phyloP scores from a whole-genome alignment of 2,888 invertebrate genomes.

The Pammene fasciana region DNA sequence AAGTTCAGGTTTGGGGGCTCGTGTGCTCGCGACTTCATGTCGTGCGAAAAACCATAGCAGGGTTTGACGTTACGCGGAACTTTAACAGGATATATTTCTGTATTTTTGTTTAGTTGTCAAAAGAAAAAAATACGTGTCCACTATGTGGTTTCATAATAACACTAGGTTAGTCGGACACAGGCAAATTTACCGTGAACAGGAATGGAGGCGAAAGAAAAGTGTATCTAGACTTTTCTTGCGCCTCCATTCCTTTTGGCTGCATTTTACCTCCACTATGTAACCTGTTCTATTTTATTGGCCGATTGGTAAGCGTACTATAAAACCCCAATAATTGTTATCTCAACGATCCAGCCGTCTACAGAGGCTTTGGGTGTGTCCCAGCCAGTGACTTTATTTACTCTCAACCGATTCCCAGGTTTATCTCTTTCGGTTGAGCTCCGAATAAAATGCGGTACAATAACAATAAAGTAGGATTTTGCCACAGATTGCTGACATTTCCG shows the following conservation, averaged over 20 bases:
- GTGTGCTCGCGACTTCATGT: too few species aligned
- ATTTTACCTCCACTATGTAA: slow-evolving; percentile 44
- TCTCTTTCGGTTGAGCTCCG: slow-evolving; percentile 66
- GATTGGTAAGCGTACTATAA: slow-evolving; percentile 59
- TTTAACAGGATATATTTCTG: too few species aligned
- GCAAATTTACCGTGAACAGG: background rate
- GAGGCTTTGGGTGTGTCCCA: slow-evolving; percentile 53
- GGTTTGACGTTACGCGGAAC: too few species aligned
- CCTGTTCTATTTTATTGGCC: slow-evolving; percentile 53
- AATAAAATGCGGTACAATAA: slow-evolving; percentile 77
- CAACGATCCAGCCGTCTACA: slow-evolving; percentile 60
- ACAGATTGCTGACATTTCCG: slow-evolving; percentile 78
- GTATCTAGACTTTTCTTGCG: slow-evolving; percentile 9
- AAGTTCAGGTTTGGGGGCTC: too few species aligned
- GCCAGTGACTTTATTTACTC: slow-evolving; percentile 71
- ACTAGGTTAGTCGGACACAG: background rate
- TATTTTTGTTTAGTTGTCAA: too few species aligned
- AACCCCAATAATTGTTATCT: slow-evolving; percentile 75
- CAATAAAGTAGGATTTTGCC: slow-evolving; percentile 78
- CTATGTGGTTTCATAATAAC: too few species aligned
- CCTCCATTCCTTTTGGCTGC: slow-evolving; percentile 35
- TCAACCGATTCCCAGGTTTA: slow-evolving; percentile 73
- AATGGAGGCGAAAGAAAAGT: too few species aligned
- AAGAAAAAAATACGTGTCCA: too few species aligned
- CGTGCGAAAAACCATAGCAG: too few species aligned